Evolutionary conservation across 2,888 invertebrate species (phyloP).

Genomic region (Steinernema hermaphroditum): DNA sequence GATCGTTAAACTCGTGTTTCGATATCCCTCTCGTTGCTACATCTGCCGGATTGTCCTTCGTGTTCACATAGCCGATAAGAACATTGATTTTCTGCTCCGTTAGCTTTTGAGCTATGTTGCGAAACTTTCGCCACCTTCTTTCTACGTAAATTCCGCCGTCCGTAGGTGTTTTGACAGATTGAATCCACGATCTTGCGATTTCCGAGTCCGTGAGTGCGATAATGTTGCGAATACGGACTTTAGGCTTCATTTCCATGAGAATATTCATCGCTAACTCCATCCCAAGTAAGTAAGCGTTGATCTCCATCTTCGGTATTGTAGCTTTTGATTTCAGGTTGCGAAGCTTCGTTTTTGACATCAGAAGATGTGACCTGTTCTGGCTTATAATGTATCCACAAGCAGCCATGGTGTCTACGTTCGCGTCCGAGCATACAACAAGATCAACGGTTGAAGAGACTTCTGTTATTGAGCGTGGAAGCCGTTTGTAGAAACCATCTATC

Average conservation of each 20-base stretch:
- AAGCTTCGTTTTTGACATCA: conserved; percentile 19
- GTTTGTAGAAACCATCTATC: neutral
- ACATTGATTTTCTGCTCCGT: no score
- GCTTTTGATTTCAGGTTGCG: neutral
- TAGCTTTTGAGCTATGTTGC: neutral
- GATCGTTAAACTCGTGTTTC: neutral
- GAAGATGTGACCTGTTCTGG: neutral
- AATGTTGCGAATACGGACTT: conserved; percentile 36
- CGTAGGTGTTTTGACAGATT: neutral
- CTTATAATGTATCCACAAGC: neutral
- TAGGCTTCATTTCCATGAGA: neutral
- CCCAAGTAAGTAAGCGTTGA: conserved; percentile 34
- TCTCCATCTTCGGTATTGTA: conserved; percentile 40
- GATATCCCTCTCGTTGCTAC: neutral
- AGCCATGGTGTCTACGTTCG: conserved; percentile 13
- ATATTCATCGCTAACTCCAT: neutral
- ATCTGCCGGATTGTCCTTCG: conserved; percentile 3
- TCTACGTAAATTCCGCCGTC: conserved; percentile 1
- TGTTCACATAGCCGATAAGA: neutral
- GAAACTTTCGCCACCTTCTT: conserved; percentile 47
- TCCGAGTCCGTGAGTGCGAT: neutral
- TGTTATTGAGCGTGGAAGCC: neutral
- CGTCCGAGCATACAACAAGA: neutral
- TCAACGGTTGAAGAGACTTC: neutral
- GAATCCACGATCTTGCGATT: neutral